Evolutionary conservation across 37 sponge, comb jelly and placozoan species (phyloP), one percentile per base, ranked within the genome.

Genomic region (Chondrilla cf. caribensis): DNA sequence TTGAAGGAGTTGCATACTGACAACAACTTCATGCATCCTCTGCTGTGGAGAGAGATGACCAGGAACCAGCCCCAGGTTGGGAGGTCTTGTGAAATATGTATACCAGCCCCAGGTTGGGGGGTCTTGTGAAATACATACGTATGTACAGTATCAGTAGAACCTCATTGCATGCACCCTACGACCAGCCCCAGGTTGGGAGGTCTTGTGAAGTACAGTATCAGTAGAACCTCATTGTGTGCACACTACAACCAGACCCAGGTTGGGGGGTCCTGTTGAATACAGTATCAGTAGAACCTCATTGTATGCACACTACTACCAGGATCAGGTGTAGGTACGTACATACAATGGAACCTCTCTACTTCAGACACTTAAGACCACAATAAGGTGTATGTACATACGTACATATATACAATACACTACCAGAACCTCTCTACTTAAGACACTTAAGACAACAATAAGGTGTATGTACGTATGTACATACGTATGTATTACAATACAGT

Each of bases 31-130:
- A 83, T 89, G 72, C 93, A 95, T 47, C 91, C 90, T 29, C 44
- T 89, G n/a, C 83, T 95, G 8, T 95, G 95, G 95, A 81, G 54
- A 42, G 86, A 89, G 57, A 87, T 89, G 47, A 68, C 82, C 35
- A 76, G 66, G 26, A 93, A 89, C 80, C 88, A 90, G 47, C 94
- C 94, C 42, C 90, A 87, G 91, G 94, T 93, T n/a, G n/a, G n/a
- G n/a, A n/a, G n/a, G n/a, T n/a, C n/a, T n/a, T n/a, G n/a, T n/a
- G n/a, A n/a, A n/a, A n/a, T n/a, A n/a, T n/a, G n/a, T n/a, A n/a
- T n/a, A n/a, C n/a, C n/a, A n/a, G n/a, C n/a, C n/a, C n/a, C n/a
- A n/a, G n/a, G n/a, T n/a, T n/a, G n/a, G n/a, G n/a, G n/a, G n/a
- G n/a, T 2, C n/a, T 35, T n/a, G 60, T 0, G 3, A 24, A 36